Evolutionary conservation across 2,888 invertebrate genomes (phyloP).

Genomic region (Nysson spinosus): DNA sequence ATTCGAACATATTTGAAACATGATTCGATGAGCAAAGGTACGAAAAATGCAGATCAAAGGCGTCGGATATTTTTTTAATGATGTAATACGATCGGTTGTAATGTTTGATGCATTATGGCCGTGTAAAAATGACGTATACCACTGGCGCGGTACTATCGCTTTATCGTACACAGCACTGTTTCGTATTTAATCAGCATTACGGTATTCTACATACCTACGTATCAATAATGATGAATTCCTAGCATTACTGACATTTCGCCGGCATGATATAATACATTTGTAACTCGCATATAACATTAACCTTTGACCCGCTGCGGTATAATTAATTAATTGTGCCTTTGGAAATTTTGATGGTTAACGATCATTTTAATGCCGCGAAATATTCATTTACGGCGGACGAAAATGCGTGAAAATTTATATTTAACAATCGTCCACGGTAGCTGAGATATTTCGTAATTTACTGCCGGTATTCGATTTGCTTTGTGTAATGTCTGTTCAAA

Average conservation of each 20-base stretch:
- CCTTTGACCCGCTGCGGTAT: conserved; percentile 43
- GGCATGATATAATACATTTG: conserved; percentile 27
- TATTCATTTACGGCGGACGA: conserved; percentile 42
- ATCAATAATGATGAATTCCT: conserved; percentile 60
- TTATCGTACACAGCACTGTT: conserved; percentile 34
- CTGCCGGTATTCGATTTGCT: conserved; percentile 18
- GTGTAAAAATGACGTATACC: conserved; percentile 50
- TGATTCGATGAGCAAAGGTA: conserved; percentile 16
- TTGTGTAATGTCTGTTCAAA: too few relatives aligned
- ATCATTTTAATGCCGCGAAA: conserved; percentile 31
- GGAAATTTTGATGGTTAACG: conserved; percentile 48
- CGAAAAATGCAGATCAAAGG: conserved; percentile 26
- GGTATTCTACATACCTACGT: conserved; percentile 53
- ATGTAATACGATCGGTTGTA: conserved; percentile 47
- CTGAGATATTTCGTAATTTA: conserved; percentile 38
- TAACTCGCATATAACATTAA: conserved; percentile 44
- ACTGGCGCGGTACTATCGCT: conserved; percentile 29
- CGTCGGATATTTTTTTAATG: conserved; percentile 53
- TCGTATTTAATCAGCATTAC: conserved; percentile 52
- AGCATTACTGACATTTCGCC: conserved; percentile 46
- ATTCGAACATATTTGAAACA: conserved; percentile 37
- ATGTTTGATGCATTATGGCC: conserved; percentile 28
- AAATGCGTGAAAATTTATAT: conserved; percentile 42
- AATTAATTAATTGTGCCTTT: conserved; percentile 50
- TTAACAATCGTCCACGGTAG: conserved; percentile 9